Evolutionary conservation across 2,888 invertebrate species (phyloP).

Genomic region (Pemphredon lugubris): DNA sequence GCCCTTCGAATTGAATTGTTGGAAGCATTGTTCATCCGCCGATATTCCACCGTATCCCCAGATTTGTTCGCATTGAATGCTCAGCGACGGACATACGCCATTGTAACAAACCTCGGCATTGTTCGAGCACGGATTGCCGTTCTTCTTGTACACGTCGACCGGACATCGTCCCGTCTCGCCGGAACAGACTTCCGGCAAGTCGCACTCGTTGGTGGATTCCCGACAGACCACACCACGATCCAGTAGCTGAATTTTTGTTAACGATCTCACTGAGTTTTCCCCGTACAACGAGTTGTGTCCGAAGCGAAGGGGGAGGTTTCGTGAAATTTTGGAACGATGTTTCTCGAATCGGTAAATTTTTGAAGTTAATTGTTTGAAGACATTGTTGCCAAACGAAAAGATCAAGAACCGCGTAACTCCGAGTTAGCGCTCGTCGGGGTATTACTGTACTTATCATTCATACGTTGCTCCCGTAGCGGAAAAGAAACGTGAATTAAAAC

Average conservation of each 20-base stretch:
- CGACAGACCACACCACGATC: constrained; percentile 91
- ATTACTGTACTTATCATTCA: too few species aligned
- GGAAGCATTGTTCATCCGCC: constrained; percentile 94
- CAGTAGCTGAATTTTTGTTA: constrained; percentile 84
- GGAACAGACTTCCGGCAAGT: constrained; percentile 96
- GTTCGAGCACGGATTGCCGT: constrained; percentile 92
- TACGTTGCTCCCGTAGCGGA: not conserved
- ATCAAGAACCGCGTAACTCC: too few species aligned
- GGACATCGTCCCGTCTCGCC: constrained; percentile 96
- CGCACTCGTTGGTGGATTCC: constrained; percentile 94
- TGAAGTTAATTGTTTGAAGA: too few species aligned
- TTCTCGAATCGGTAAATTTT: too few species aligned
- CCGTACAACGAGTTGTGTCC: too few species aligned
- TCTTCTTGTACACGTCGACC: constrained; percentile 93
- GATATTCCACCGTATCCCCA: constrained; percentile 95
- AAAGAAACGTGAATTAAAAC: not conserved
- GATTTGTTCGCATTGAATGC: constrained; percentile 93
- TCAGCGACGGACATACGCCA: constrained; percentile 94
- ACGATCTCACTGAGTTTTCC: not conserved
- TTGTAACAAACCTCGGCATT: constrained; percentile 93
- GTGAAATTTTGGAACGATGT: too few species aligned
- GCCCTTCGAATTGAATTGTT: constrained; percentile 97
- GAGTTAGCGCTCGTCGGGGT: not conserved
- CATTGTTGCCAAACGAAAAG: too few species aligned
- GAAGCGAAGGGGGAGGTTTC: too few species aligned